phyloP scores from a whole-genome alignment of 2,113 vertebrate species.

The Indri indri region DNA sequence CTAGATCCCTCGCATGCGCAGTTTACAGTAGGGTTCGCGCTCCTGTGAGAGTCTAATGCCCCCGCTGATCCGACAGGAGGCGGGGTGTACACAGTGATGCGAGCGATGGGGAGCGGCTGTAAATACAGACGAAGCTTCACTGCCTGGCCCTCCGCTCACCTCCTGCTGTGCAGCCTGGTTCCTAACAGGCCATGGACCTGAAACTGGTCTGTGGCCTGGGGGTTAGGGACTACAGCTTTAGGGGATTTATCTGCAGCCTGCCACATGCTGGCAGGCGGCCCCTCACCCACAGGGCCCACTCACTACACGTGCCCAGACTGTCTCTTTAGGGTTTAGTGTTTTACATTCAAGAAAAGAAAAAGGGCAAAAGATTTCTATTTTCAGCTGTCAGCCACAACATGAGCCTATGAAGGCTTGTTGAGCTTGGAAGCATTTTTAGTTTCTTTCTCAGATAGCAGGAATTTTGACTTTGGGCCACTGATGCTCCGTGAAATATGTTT shows the following conservation, averaged over 20 bases:
- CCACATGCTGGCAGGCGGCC: neutral
- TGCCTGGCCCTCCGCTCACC: too few species aligned
- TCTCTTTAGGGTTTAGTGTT: neutral
- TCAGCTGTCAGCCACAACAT: neutral
- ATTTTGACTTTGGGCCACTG: constrained; percentile 19
- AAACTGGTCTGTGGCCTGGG: too few species aligned
- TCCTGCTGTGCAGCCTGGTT: too few species aligned
- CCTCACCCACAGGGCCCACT: neutral
- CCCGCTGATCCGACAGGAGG: too few species aligned
- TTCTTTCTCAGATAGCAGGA: constrained; percentile 23
- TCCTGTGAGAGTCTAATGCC: too few species aligned
- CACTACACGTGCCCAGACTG: neutral
- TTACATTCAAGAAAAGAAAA: neutral
- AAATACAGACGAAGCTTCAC: too few species aligned
- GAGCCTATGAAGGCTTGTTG: neutral
- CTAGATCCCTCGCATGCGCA: too few species aligned
- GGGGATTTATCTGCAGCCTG: neutral
- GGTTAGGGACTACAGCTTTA: neutral
- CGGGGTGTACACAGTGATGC: too few species aligned
- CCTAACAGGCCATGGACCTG: too few species aligned
- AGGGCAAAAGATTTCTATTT: constrained; percentile 24
- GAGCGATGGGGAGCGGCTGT: too few species aligned
- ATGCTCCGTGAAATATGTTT: neutral
- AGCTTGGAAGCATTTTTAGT: neutral
- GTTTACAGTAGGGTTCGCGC: too few species aligned